These are phyloP conservation scores for Erannis defoliaria DNA, from an alignment of 2,888 invertebrate genomes.

Conservation along the genomic window DNA sequence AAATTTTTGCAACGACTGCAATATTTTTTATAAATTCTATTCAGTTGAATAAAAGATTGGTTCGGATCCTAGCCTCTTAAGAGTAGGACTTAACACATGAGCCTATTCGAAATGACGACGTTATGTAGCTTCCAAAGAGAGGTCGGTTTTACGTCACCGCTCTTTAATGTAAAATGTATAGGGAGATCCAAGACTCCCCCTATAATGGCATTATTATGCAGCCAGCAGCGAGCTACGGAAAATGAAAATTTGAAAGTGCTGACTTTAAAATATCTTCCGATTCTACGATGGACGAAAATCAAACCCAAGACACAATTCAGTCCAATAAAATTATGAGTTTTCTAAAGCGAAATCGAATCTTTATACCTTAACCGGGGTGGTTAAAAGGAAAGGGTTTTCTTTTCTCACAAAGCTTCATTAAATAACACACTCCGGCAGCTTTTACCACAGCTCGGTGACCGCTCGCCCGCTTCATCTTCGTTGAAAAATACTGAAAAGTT, in stretches of 20 bases:
- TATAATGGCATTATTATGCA: conserved; percentile 62
- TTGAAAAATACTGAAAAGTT: conserved; percentile 42
- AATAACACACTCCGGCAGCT: conserved; percentile 47
- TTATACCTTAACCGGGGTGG: conserved; percentile 26
- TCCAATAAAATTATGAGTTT: conserved; percentile 34
- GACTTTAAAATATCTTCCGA: conserved; percentile 42
- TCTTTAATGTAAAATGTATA: conserved; percentile 62
- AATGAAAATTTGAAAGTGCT: conserved; percentile 58
- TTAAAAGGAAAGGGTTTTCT: conserved; percentile 8
- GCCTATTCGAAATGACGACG: conserved; percentile 38
- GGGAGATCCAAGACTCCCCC: conserved; percentile 58
- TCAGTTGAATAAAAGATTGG: conserved; percentile 37
- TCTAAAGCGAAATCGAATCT: conserved; percentile 42
- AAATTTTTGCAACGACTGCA: too few species aligned
- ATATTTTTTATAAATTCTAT: conserved; percentile 16
- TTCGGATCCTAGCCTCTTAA: conserved; percentile 35
- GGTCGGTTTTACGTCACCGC: conserved; percentile 53
- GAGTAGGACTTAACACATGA: conserved; percentile 39
- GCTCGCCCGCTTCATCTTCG: conserved; percentile 50
- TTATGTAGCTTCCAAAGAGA: conserved; percentile 46
- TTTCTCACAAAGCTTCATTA: conserved; percentile 11
- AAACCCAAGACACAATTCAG: conserved; percentile 35
- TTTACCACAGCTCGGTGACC: conserved; percentile 50
- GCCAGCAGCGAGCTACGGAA: conserved; percentile 48
- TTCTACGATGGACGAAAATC: conserved; percentile 48